A percentile compares a stretch with the other conserved stretches of the same genome.
phyloP scores from a whole-genome alignment of 1,140 invertebrate genomes.

The Venturia canescens region DNA sequence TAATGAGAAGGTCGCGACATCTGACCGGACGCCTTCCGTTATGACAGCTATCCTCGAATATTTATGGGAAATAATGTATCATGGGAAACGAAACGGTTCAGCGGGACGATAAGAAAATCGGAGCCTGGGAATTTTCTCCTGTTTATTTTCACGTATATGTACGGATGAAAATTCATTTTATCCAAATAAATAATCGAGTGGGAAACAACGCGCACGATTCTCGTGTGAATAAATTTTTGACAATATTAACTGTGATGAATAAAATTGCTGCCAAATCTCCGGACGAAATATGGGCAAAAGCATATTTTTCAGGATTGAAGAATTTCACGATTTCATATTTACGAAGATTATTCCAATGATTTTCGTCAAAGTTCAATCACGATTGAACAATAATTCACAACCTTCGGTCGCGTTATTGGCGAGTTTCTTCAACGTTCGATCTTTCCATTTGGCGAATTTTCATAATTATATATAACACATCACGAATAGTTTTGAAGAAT shows the following conservation, averaged over 20 bases:
- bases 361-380: neutral
- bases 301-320: too few species aligned
- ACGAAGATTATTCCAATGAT: too few species aligned
- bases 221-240: neutral
- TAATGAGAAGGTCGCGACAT: constrained; percentile 71
- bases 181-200: too few species aligned
- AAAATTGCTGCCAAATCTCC: too few species aligned
- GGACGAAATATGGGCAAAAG: too few species aligned
- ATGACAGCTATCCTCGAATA: constrained; percentile 67
- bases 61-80: constrained; percentile 69
- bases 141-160: too few species aligned
- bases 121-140: constrained; percentile 36
- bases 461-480: neutral
- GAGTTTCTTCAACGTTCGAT: too few species aligned
- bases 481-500: neutral
- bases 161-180: neutral
- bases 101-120: constrained; percentile 33
- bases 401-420: too few species aligned
- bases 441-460: too few species aligned
- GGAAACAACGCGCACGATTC: too few species aligned
- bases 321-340: too few species aligned
- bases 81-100: constrained; percentile 60
- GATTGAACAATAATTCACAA: too few species aligned
- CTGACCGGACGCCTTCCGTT: constrained; percentile 68
- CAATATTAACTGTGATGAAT: neutral